Conservation (phyloP, 2,113 vertebrate genomes). For the Eubucco bourcierii region DNA sequence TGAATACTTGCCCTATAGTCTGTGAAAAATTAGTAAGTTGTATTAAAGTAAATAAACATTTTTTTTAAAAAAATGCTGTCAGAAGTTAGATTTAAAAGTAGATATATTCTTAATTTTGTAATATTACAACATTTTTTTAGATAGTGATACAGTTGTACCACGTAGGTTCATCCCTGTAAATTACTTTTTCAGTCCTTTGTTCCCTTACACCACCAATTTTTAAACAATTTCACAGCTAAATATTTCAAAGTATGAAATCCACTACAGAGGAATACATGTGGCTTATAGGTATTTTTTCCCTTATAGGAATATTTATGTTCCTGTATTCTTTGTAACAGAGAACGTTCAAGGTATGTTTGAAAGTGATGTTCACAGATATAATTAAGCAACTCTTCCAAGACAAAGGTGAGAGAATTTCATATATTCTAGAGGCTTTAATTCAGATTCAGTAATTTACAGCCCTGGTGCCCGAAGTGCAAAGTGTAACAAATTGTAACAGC, state of each 20-base stretch:
- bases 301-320: background rate
- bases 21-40: background rate
- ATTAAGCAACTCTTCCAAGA: background rate
- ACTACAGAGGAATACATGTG: background rate
- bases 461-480: background rate
- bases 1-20: background rate
- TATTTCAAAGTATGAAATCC: background rate
- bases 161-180: background rate
- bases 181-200: background rate
- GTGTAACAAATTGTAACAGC: background rate
- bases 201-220: background rate
- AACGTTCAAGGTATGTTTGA: background rate
- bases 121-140: background rate
- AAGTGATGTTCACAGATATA: background rate
- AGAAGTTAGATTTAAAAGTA: background rate
- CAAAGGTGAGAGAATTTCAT: background rate
- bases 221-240: background rate
- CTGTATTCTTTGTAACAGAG: background rate
- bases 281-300: background rate
- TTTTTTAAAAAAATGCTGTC: background rate
- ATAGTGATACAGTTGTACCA: background rate
- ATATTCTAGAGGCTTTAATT: background rate
- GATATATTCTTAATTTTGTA: background rate
- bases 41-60: background rate
- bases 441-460: background rate